A percentile compares a stretch with the other conserved stretches of the same genome.
Evolutionary conservation across 1,140 invertebrate genomes (phyloP).

Genomic region (Ylistrum balloti): DNA sequence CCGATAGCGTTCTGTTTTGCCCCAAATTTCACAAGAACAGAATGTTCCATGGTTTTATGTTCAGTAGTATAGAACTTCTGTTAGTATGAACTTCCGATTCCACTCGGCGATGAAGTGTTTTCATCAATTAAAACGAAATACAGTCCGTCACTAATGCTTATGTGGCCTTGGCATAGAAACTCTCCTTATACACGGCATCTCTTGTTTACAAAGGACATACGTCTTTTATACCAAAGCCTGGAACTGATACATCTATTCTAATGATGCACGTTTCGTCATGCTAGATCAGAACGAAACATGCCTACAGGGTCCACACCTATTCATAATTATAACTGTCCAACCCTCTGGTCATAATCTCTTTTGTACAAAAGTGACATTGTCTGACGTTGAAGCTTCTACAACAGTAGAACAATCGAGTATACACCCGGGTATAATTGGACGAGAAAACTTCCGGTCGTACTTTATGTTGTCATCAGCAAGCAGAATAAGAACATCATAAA

Average conservation of each 20-base stretch:
- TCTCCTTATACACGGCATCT: not conserved
- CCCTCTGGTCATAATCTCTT: not conserved
- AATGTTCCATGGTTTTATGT: not conserved
- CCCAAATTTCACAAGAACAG: not conserved
- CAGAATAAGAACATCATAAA: not conserved
- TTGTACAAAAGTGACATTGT: not conserved
- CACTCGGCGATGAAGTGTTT: not conserved
- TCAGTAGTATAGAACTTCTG: not conserved
- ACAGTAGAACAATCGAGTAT: not conserved
- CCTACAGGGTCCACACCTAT: not conserved
- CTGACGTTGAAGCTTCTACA: not conserved
- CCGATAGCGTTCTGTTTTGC: not conserved
- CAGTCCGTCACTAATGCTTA: not conserved
- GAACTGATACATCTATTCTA: not conserved
- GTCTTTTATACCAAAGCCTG: not conserved
- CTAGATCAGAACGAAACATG: not conserved
- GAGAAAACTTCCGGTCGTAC: not conserved
- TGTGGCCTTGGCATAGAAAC: constrained; percentile 9
- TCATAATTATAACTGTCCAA: not conserved
- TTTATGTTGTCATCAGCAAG: not conserved
- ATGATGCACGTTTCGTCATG: not conserved
- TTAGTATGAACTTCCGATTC: not conserved
- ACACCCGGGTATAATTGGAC: constrained; percentile 9
- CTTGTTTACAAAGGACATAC: not conserved
- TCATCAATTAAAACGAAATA: constrained; percentile 32